Evolutionary conservation across 1,140 invertebrate species (phyloP).

Genomic region (Drosophila malerkotliana): DNA sequence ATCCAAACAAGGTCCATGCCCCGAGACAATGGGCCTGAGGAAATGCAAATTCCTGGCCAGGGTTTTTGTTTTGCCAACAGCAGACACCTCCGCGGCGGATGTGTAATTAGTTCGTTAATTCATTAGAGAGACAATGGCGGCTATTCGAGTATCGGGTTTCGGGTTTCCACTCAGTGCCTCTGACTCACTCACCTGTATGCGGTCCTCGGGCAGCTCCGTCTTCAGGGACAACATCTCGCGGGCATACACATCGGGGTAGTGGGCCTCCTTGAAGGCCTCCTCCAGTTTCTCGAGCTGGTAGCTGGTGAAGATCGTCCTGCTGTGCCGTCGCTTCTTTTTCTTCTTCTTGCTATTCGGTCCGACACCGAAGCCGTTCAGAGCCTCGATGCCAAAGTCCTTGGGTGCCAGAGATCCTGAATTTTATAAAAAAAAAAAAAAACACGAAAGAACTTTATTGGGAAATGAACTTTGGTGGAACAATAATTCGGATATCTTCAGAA

Average conservation of each 20-base stretch:
- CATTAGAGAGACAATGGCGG: constrained; percentile 30
- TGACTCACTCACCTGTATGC: constrained; percentile 95
- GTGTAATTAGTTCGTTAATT: constrained; percentile 80
- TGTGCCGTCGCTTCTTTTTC: constrained; percentile 95
- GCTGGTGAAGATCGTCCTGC: constrained; percentile 97
- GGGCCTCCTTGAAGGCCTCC: constrained; percentile 99
- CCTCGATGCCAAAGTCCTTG: constrained; percentile 84
- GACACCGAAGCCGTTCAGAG: constrained; percentile 86
- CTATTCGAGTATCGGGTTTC: constrained; percentile 23
- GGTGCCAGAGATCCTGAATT: constrained; percentile 59
- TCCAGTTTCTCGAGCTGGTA: constrained; percentile 99
- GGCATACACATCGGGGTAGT: constrained; percentile 99
- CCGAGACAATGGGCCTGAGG: constrained; percentile 43
- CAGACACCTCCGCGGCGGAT: constrained; percentile 68
- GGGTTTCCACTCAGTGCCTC: neutral
- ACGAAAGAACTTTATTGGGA: neutral
- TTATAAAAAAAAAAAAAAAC: constrained; percentile 7
- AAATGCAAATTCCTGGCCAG: constrained; percentile 67
- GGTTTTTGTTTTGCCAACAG: constrained; percentile 78
- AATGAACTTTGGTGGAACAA: too few relatives aligned
- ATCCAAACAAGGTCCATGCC: constrained; percentile 66
- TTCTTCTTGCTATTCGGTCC: constrained; percentile 90
- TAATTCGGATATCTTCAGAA: too few relatives aligned
- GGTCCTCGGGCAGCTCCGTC: constrained; percentile 98
- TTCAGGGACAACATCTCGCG: constrained; percentile 98